Base-by-base conservation (phyloP, 2,888 invertebrate genomes). In the Chrysodeixis includens region DNA sequence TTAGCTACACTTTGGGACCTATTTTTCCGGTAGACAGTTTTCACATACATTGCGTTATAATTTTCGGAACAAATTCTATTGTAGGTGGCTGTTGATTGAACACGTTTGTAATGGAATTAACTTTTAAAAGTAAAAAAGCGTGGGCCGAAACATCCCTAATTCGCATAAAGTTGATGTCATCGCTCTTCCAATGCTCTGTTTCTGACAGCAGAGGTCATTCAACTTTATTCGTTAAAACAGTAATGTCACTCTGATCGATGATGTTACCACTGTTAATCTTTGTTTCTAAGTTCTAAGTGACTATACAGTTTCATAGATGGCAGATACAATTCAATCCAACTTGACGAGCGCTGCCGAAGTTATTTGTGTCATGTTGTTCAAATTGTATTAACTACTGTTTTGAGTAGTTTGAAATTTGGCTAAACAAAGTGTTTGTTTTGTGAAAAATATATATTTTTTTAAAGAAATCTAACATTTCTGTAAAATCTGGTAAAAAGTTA, bases 181-280 rank as follows among this genome's bases (percentile, higher is more conserved):
- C 68, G 30, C 53, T 68, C 72, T 66, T 72, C 32, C 61, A 74
- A 70, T 70, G 69, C 30, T 70, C 68, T 54, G 40, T 74, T 67
- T 75, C 62, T 66, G 71, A 72, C 76, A 70, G 58, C 60, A 55
- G 68, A 83, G 90, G 83, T 46, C 87, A 74, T 86, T 89, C 81
- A 89, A 87, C 88, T 86, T 78, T 63, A 76, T 66, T 72, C 62
- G 62, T 75, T 71, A 70, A 70, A 71, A 78, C 73, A 75, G 73
- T 61, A 74, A 69, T 72, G 63, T 69, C 72, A 70, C 64, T 64
- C 54, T 86, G 86, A 87, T 87, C 76, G 83, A 87, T 88, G 74
- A 66, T 78, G 69, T 77, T 72, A 66, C 62, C 71, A 67, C 71
- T 76, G 62, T 70, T 40, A 69, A 65, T 73, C 66, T 55, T 56